Percentiles rank a stretch among this genome's conserved stretches.
Conservation (phyloP, 1,140 invertebrate species). For the Hylaeus anthracinus region DNA sequence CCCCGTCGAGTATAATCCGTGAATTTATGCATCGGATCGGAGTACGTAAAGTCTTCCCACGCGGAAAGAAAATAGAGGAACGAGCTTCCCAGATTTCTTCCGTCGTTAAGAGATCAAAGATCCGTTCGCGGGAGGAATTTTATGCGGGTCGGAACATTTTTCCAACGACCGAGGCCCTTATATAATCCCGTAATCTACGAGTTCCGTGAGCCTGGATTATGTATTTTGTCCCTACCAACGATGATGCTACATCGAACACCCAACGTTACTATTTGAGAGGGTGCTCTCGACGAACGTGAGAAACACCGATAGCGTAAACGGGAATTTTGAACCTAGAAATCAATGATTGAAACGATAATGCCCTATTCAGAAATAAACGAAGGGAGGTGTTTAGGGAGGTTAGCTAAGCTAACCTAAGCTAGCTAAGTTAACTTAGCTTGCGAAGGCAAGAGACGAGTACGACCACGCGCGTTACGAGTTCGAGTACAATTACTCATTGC, state of each 20-base stretch:
- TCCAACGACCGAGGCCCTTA: neutral
- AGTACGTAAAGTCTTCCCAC: neutral
- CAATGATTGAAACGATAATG: no score
- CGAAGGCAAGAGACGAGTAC: no score
- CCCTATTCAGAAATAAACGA: no score
- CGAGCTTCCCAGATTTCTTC: neutral
- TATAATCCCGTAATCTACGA: constrained; percentile 27
- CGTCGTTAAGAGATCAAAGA: neutral
- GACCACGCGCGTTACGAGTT: no score
- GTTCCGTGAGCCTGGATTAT: neutral
- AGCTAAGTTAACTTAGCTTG: no score
- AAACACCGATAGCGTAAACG: no score
- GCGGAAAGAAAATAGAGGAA: neutral
- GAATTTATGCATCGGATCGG: no score
- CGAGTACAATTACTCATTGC: no score
- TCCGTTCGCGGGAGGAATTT: neutral
- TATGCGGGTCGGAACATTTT: neutral
- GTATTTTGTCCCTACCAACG: constrained; percentile 13
- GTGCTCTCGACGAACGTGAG: neutral
- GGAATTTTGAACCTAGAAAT: no score
- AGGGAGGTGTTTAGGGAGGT: no score
- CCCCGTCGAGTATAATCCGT: no score
- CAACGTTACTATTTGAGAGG: constrained; percentile 26
- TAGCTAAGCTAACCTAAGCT: no score
- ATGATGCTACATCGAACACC: constrained; percentile 7